Base-by-base conservation (phyloP, 2,113 vertebrate species). In the Spea multiplicata region DNA sequence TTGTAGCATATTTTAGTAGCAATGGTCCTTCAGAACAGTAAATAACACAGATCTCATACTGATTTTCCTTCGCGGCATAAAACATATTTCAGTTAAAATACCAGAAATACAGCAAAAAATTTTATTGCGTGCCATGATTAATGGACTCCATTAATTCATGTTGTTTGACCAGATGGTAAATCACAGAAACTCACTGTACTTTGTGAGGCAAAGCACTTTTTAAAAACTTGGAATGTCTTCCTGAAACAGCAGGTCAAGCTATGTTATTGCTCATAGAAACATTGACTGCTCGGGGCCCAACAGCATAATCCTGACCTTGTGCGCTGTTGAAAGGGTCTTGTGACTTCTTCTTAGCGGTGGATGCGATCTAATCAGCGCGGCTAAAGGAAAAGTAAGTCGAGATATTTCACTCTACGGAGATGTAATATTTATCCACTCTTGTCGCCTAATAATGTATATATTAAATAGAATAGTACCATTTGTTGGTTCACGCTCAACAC, bases 31-130 rank as follows among this genome's bases (percentile, higher is more conserved):
- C 61, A 67, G 64, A 65, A 67, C 52, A 73, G 71, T 80, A 80
- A 80, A 80, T 80, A 80, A 80, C 71, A 67, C 69, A 46, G 44
- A 73, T 17, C 70, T 82, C 71, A 6, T 73, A 78, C 81, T 83
- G 84, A 69, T 84, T 88, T 88, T 85, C 81, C 83, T 84, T 82
- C 75, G 84, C 85, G 77, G 67, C 68, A 69, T 82, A 71, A 82
- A 70, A 64, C 71, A 80, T 79, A 73, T 80, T 68, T 80, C 71
- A 73, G 77, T 64, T 80, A 80, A 80, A 80, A 80, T 68, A 80
- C 77, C 71, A 73, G 77, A 80, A 64, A 73, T 66, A 12, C 76
- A 67, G 67, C 14, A 30, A 75, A 30, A 30, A 81, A 67, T 78
- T 72, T 81, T 7, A 3, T 77, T 82, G 45, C 16, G 46, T 61